Evolutionary conservation across 2,113 vertebrate genomes (phyloP), one percentile per base, ranked within the genome.

Genomic region (Pteronura brasiliensis): DNA sequence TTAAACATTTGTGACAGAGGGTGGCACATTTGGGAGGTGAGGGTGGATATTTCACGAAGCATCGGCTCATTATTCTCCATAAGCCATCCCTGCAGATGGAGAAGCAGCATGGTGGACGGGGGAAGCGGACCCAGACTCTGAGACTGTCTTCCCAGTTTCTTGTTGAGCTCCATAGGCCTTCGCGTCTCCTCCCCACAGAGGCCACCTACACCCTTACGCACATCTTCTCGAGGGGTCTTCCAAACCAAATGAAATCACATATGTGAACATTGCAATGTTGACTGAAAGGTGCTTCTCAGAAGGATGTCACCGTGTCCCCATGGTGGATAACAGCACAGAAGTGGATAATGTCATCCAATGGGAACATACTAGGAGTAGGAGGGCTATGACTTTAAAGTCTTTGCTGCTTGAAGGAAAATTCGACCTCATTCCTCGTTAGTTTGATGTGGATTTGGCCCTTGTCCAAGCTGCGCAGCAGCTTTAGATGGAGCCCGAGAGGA

Each of bases 151-250:
- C 6, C 17, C 47, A 57, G 12, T 1, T 65, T 25, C 29, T 23
- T 29, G 3, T 15, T 18, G 7, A 29, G 1, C 36, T 23, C 42
- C 11, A 0, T 0, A 10, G 6, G 25, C 4, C 20, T 5, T 17
- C 3, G 20, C 2, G 7, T 49, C 83, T 55, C 49, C 59, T 52
- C 6, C 2, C 1, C 77, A 71, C 7, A 36, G 59, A 11, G 31
- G 10, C 15, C 42, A 14, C 13, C n/a, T 36, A 1, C 9, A 1
- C 7, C n/a, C 23, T 71, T n/a, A 65, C 9, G 23, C 8, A 67
- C 44, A 31, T 34, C 44, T 88, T 34, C 20, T 14, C 21, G 7
- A 7, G 31, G 29, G 17, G 8, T 52, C 55, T 84, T 49, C 59
- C 61, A 14, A 79, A 49, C 25, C 52, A 59, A 47, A 17, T 25